Conservation (phyloP, 1,140 invertebrate species). For the Tigriopus japonicus region DNA sequence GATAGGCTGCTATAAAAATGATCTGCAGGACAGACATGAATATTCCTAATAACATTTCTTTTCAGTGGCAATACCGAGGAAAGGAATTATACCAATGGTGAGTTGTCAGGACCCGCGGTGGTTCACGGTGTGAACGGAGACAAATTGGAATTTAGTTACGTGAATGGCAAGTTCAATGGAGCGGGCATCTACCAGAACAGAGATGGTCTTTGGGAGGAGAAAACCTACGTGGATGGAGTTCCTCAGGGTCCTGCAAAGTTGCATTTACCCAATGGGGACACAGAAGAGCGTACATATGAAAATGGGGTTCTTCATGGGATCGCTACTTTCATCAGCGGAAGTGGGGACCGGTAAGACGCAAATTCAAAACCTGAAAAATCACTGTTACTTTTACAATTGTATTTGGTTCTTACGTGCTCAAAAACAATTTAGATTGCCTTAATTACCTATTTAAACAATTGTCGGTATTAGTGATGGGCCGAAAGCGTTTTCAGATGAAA, state of each 20-base stretch:
- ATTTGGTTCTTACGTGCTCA: too few species aligned
- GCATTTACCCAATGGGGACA: conserved; percentile 1
- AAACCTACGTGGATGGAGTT: conserved; percentile 2
- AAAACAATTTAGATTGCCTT: too few species aligned
- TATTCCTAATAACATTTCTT: neutral
- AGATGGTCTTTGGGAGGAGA: neutral
- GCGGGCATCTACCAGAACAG: neutral
- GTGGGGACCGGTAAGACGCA: conserved; percentile 4
- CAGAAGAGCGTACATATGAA: conserved; percentile 5
- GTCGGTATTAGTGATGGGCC: too few species aligned
- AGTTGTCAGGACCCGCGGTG: neutral
- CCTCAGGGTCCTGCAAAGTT: conserved; percentile 3
- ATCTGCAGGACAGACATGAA: too few species aligned
- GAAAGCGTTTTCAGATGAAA: too few species aligned
- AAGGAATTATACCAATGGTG: neutral
- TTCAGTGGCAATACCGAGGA: neutral
- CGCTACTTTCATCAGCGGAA: conserved; percentile 1
- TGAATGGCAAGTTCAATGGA: neutral
- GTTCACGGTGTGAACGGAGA: neutral
- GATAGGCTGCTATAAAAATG: too few species aligned
- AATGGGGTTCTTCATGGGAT: conserved; percentile 6
- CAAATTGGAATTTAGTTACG: neutral
- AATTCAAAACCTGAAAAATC: too few species aligned
- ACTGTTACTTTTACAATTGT: too few species aligned
- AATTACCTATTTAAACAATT: too few species aligned